Evolutionary conservation across 2,113 vertebrate species (phyloP).

Genomic region (Otus sunia): DNA sequence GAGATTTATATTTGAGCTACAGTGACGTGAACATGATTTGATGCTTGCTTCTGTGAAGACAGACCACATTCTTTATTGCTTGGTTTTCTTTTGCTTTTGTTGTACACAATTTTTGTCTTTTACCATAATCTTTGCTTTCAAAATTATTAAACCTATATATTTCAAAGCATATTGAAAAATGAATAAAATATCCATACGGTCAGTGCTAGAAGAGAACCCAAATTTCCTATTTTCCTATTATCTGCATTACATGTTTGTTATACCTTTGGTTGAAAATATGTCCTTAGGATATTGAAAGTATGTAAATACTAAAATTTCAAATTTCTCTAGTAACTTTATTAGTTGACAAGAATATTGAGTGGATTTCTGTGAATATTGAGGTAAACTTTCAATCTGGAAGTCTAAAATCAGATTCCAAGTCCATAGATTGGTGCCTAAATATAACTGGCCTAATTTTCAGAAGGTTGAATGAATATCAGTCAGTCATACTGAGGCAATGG

Average conservation of each 20-base stretch:
- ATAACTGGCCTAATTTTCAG: background rate
- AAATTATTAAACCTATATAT: background rate
- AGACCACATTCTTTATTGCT: background rate
- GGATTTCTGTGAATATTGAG: background rate
- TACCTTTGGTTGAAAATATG: background rate
- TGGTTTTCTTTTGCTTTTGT: background rate
- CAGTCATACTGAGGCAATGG: background rate
- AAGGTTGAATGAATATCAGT: background rate
- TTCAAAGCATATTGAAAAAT: background rate
- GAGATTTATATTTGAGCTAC: background rate
- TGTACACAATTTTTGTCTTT: background rate
- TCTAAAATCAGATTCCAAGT: background rate
- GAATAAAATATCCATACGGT: background rate
- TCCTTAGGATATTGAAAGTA: background rate
- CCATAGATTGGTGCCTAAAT: background rate
- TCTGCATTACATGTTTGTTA: background rate
- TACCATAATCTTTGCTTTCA: background rate
- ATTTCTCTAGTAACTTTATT: background rate
- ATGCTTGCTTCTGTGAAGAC: background rate
- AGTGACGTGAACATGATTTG: background rate
- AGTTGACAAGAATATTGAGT: background rate
- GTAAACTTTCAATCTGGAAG: background rate
- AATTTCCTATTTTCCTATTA: background rate
- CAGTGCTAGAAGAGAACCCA: background rate
- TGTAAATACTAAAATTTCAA: background rate